phyloP scores from a whole-genome alignment of 2,113 vertebrate genomes.

The Amphilophus citrinellus region DNA sequence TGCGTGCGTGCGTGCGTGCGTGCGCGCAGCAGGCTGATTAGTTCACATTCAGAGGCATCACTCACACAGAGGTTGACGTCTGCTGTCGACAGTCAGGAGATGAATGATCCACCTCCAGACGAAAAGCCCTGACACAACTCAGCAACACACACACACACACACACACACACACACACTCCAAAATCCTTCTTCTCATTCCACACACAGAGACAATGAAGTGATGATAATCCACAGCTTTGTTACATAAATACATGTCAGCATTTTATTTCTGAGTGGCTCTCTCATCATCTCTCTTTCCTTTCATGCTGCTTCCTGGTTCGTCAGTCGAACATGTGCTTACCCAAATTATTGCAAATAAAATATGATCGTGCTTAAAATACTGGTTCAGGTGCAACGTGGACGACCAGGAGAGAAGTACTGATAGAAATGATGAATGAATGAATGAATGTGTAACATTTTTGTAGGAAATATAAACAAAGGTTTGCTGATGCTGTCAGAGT shows the following conservation, averaged over 20 bases:
- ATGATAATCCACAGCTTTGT: conserved; percentile 35
- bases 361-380: too few relatives aligned
- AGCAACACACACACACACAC: background rate
- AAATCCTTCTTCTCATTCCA: background rate
- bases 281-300: background rate
- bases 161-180: background rate
- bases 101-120: conserved; percentile 60
- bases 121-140: conserved; percentile 45
- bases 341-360: background rate
- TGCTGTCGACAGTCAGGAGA: conserved; percentile 58
- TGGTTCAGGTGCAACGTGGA: background rate
- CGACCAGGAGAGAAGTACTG: background rate
- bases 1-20: conserved; percentile 25
- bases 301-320: conserved; percentile 11
- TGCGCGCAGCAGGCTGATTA: conserved; percentile 41
- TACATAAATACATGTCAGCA: background rate
- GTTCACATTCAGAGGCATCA: conserved; percentile 58
- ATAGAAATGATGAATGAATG: background rate
- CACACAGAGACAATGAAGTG: background rate
- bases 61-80: conserved; percentile 51
- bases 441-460: too few relatives aligned
- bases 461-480: too few relatives aligned
- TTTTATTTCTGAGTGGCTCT: background rate
- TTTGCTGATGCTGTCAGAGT: too few relatives aligned
- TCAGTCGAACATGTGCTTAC: background rate